Conservation (phyloP, 1,140 invertebrate genomes). For the Philotrypesis tridentata region DNA sequence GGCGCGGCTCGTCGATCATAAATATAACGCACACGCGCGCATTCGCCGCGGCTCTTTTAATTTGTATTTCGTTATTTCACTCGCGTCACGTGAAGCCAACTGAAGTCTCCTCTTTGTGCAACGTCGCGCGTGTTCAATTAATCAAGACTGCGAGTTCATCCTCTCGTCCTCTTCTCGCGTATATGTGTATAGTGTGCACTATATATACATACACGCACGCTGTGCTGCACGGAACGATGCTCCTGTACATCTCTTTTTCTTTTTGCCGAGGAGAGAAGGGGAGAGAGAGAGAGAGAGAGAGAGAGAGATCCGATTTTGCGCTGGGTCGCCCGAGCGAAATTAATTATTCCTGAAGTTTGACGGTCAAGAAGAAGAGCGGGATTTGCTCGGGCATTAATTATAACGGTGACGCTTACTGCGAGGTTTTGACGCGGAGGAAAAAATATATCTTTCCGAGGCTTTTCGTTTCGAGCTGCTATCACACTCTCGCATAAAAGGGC, state of each 20-base stretch:
- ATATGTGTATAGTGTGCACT: too few species aligned
- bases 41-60: background rate
- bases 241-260: background rate
- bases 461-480: background rate
- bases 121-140: conserved; percentile 36
- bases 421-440: background rate
- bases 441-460: background rate
- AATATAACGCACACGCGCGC: background rate
- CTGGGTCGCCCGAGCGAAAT: conserved; percentile 7
- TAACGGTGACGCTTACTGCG: background rate
- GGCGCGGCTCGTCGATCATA: background rate
- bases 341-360: conserved; percentile 28
- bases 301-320: background rate
- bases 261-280: background rate
- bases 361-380: background rate
- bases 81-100: background rate
- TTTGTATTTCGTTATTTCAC: background rate
- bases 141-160: conserved; percentile 32
- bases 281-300: too few species aligned
- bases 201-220: background rate
- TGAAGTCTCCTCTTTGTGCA: conserved; percentile 1
- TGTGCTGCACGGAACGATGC: background rate
- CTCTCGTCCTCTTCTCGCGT: background rate
- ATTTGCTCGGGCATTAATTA: conserved; percentile 17
- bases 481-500: too few species aligned